Percentiles rank a stretch among this genome's conserved stretches.
phyloP scores from a whole-genome alignment of 1,140 invertebrate species.

The Potamilus streckersoni region DNA sequence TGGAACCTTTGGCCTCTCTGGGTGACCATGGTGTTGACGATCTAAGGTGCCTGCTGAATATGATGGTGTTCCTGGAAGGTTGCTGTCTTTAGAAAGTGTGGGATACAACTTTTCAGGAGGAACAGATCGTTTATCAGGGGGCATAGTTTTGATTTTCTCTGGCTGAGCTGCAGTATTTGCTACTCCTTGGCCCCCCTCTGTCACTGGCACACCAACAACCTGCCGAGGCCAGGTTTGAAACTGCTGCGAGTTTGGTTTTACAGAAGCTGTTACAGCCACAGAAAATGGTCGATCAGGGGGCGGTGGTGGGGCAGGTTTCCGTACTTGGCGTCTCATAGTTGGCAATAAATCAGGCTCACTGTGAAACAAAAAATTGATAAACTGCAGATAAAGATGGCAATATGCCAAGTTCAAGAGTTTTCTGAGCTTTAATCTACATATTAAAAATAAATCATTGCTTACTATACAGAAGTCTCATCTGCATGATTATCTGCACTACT shows the following conservation, averaged over 20 bases:
- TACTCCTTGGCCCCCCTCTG: constrained; percentile 5
- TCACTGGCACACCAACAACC: constrained; percentile 26
- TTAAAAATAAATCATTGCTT: too few species aligned
- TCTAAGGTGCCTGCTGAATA: too few species aligned
- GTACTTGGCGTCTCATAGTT: constrained; percentile 39
- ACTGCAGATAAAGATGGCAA: too few species aligned
- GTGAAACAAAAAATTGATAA: constrained; percentile 21
- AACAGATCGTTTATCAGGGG: constrained; percentile 33
- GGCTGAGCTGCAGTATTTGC: not conserved
- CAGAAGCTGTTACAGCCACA: constrained; percentile 52
- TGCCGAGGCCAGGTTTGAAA: constrained; percentile 52
- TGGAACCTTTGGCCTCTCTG: constrained; percentile 45
- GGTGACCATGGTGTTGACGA: constrained; percentile 20
- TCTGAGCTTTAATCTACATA: too few species aligned
- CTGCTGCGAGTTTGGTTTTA: constrained; percentile 27
- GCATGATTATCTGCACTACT: too few species aligned
- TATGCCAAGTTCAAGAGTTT: too few species aligned
- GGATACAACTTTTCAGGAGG: constrained; percentile 31
- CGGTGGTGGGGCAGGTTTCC: constrained; percentile 59
- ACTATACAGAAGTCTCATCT: too few species aligned
- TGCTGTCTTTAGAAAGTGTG: constrained; percentile 21
- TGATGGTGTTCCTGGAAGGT: too few species aligned
- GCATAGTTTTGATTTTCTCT: constrained; percentile 36
- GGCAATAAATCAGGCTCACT: constrained; percentile 44
- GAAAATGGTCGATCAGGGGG: constrained; percentile 52